Evolutionary conservation across 2,888 invertebrate genomes (phyloP).

Genomic region (Zaprionus obscuricornis): DNA sequence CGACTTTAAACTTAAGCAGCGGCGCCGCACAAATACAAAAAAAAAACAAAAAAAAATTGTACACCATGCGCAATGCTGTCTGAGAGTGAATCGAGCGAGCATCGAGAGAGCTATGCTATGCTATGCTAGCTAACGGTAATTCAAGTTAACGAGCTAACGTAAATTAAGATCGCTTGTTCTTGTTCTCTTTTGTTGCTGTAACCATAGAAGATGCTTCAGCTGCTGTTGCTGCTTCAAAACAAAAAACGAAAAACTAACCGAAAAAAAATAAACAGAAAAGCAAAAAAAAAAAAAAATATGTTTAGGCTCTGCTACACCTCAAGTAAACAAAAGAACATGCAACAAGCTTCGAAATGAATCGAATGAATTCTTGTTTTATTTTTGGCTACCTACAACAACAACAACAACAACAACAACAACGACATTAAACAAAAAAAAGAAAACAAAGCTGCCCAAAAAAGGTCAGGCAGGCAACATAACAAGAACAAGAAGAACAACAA

Average conservation of each 20-base stretch:
- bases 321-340: constrained; percentile 63
- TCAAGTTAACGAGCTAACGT: constrained; percentile 77
- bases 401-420: constrained; percentile 20
- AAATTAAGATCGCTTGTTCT: constrained; percentile 79
- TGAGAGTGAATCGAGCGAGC: constrained; percentile 61
- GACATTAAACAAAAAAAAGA: constrained; percentile 17
- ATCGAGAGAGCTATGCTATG: constrained; percentile 47
- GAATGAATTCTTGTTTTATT: constrained; percentile 52
- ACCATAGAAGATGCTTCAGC: constrained; percentile 19
- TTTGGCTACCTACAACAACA: constrained; percentile 39
- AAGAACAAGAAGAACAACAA: constrained; percentile 6
- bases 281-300: constrained; percentile 48
- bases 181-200: constrained; percentile 22
- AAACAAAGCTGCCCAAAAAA: constrained; percentile 53
- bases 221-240: constrained; percentile 41
- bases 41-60: no score
- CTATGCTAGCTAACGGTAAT: constrained; percentile 62
- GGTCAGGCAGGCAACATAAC: constrained; percentile 31
- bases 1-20: no score
- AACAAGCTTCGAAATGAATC: constrained; percentile 30
- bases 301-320: constrained; percentile 46
- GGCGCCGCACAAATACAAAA: not conserved
- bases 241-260: not conserved
- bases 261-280: not conserved
- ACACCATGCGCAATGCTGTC: constrained; percentile 29